Evolutionary conservation across 2,888 invertebrate genomes (phyloP), one percentile per base, ranked within the genome.

Genomic region (Dexiosoma caninum): DNA sequence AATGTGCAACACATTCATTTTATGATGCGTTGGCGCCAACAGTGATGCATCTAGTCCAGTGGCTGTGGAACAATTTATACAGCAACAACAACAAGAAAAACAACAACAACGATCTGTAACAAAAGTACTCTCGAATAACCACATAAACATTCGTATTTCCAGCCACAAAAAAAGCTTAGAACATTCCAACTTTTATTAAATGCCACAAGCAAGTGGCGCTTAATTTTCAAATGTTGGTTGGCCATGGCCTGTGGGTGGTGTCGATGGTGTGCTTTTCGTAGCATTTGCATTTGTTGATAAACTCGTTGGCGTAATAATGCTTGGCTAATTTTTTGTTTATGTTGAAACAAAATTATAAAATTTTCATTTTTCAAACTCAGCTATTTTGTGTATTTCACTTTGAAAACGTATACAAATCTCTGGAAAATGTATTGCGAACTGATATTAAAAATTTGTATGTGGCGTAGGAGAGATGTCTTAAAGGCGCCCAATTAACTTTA

Each of bases 301-400:
- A 32, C 35, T 19, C 40, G 59, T 19, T 66, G 12, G 59, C 46
- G 64, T 49, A 79, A 79, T 64, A 79, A 79, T 64, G 78, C 60
- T 55, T 62, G 44, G 21, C 49, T 57, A 69, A 75, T 64, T 71
- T n/a, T 70, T 59, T 75, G 79, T 80, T 80, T 80, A 79, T 60
- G n/a, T 59, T 80, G n/a, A 44, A 30, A 57, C 27, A 59, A 44
- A 80, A 78, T 64, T 71, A 82, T 82, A 83, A 82, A 83, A 81
- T 82, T 80, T 82, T 82, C 67, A 83, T 80, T 83, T 83, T 83
- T 82, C 64, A 74, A 81, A 83, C 81, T 81, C 83, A 84, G 83
- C 82, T 81, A 74, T 75, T 55, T 72, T 66, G 55, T 66, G 55
- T 60, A 19, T 78, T 35, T 53, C 37, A 12, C 35, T 27, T 66